These are phyloP conservation scores for Apocheima hispidaria DNA, from an alignment of 2,888 invertebrate species.

Conservation along the genomic window DNA sequence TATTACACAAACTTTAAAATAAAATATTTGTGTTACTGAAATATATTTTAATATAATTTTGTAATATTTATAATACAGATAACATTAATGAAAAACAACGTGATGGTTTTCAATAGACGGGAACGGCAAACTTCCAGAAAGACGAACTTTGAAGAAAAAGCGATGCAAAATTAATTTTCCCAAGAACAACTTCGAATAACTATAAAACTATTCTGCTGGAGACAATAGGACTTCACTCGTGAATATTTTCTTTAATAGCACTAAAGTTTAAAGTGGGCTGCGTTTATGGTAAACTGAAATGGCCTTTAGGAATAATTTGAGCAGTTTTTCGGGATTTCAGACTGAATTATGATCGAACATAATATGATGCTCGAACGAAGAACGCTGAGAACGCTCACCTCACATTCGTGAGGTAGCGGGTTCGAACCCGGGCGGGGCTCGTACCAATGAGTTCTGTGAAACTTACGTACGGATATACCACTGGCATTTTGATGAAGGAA, in stretches of 20 bases:
- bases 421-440: no score
- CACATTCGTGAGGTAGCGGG: no score
- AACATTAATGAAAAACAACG: background rate
- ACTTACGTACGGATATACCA: no score
- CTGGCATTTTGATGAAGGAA: no score
- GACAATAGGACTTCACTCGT: slow-evolving; percentile 58
- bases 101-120: slow-evolving; percentile 1
- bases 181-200: slow-evolving; percentile 68
- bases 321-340: background rate
- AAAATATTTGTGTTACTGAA: no score
- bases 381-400: no score
- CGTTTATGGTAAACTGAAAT: slow-evolving; percentile 28
- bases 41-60: no score
- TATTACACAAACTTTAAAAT: no score
- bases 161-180: slow-evolving; percentile 66
- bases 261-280: slow-evolving; percentile 35
- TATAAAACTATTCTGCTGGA: slow-evolving; percentile 69
- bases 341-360: no score
- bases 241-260: slow-evolving; percentile 48
- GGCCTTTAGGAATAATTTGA: background rate
- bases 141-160: slow-evolving; percentile 37
- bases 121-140: slow-evolving; percentile 4
- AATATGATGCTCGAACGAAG: no score
- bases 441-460: no score
- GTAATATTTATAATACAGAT: background rate